Evolutionary conservation across 2,888 invertebrate species (phyloP).

Genomic region (Mactromeris polynyma): DNA sequence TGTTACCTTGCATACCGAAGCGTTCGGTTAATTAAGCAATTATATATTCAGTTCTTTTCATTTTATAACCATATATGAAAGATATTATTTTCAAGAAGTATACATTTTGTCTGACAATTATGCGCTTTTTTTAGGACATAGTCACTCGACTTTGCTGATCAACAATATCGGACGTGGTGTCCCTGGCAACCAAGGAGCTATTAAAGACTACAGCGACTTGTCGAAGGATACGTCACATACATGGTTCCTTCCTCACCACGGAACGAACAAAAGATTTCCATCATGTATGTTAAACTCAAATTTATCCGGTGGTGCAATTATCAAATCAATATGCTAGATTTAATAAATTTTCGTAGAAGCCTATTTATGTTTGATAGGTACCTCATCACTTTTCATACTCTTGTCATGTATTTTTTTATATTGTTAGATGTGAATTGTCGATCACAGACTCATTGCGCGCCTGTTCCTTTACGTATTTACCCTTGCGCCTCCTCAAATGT

Average conservation of each 20-base stretch:
- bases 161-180: constrained; percentile 79
- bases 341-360: too few relatives aligned
- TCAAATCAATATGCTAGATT: not conserved
- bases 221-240: constrained; percentile 74
- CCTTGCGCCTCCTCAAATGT: too few relatives aligned
- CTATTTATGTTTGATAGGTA: not conserved
- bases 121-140: constrained; percentile 65
- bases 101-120: not conserved
- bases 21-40: too few relatives aligned
- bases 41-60: too few relatives aligned
- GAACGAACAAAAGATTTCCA: constrained; percentile 57
- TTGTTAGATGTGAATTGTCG: not conserved
- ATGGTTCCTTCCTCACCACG: constrained; percentile 78
- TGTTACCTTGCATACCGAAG: too few relatives aligned
- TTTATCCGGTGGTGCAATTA: not conserved
- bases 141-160: constrained; percentile 76
- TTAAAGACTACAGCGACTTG: constrained; percentile 73
- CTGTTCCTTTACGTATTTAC: too few relatives aligned
- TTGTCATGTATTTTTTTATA: not conserved
- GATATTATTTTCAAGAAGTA: too few relatives aligned
- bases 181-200: constrained; percentile 65
- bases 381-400: not conserved
- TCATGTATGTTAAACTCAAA: constrained; percentile 32
- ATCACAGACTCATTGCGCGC: too few relatives aligned
- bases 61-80: too few relatives aligned